Conservation (phyloP, 2,113 vertebrate genomes). For the Propithecus coquereli region DNA sequence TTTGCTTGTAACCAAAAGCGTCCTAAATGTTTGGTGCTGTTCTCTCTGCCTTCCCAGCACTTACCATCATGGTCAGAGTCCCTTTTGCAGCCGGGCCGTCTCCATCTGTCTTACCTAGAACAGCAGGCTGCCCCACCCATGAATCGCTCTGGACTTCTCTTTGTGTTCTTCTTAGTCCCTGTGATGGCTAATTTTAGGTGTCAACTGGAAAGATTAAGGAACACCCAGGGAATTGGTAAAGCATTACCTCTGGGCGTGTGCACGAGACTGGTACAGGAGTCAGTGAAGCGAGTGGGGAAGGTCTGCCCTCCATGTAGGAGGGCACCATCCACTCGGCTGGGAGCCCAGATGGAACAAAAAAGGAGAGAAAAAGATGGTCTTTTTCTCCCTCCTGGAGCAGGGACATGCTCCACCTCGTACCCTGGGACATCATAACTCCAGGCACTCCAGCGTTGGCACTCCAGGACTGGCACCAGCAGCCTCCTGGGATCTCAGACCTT, state of each 20-base stretch:
- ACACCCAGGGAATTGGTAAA: not conserved
- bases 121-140: not conserved
- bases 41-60: not conserved
- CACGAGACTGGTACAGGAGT: not conserved
- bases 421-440: not conserved
- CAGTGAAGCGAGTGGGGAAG: not conserved
- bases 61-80: not conserved
- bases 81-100: not conserved
- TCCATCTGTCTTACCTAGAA: not conserved
- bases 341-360: not conserved
- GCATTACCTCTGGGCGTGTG: not conserved
- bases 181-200: not conserved
- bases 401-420: not conserved
- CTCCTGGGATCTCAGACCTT: not conserved
- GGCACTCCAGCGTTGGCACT: not conserved
- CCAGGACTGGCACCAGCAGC: not conserved
- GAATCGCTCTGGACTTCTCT: not conserved
- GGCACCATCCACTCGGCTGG: not conserved
- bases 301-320: not conserved
- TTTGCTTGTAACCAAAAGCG: not conserved
- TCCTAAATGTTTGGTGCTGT: not conserved
- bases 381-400: not conserved
- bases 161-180: not conserved
- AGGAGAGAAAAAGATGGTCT: not conserved
- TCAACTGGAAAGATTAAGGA: not conserved